These are phyloP conservation scores for Callimorpha dominula DNA, from an alignment of 2,888 invertebrate species.

Conservation along the genomic window DNA sequence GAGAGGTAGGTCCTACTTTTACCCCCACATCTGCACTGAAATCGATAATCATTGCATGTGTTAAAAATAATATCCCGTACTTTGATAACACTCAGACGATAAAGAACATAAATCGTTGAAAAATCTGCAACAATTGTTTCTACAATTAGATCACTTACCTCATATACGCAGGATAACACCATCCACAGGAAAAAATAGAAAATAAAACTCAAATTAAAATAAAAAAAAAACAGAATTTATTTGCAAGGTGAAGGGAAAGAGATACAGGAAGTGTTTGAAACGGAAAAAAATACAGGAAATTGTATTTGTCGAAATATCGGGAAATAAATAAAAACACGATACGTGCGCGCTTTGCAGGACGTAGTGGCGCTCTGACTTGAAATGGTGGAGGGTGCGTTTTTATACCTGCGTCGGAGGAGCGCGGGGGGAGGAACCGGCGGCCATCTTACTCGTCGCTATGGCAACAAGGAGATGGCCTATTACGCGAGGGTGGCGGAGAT, in stretches of 20 bases:
- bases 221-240: slow-evolving; percentile 55
- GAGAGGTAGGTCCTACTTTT: slow-evolving; percentile 64
- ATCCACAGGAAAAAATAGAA: slow-evolving; percentile 62
- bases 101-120: slow-evolving; percentile 12
- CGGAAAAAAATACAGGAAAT: slow-evolving; percentile 48
- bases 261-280: slow-evolving; percentile 32
- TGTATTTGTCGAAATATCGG: slow-evolving; percentile 61
- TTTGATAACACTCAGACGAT: slow-evolving; percentile 11
- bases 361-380: slow-evolving; percentile 80
- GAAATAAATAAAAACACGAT: slow-evolving; percentile 58
- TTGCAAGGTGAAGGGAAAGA: slow-evolving; percentile 37
- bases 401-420: slow-evolving; percentile 69
- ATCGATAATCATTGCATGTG: slow-evolving; percentile 67
- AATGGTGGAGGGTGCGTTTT: slow-evolving; percentile 68
- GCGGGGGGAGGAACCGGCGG: slow-evolving; percentile 70
- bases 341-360: slow-evolving; percentile 61
- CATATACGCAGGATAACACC: slow-evolving; percentile 53
- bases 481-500: slow-evolving; percentile 85
- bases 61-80: slow-evolving; percentile 34
- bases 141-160: slow-evolving; percentile 68
- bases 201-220: slow-evolving; percentile 46
- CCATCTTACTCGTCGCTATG: slow-evolving; percentile 83
- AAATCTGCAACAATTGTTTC: slow-evolving; percentile 41
- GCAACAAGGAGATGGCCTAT: slow-evolving; percentile 86
- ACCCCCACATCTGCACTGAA: slow-evolving; percentile 61